Evolutionary conservation across 2,113 vertebrate genomes (phyloP).

Genomic region (Uria lomvia): DNA sequence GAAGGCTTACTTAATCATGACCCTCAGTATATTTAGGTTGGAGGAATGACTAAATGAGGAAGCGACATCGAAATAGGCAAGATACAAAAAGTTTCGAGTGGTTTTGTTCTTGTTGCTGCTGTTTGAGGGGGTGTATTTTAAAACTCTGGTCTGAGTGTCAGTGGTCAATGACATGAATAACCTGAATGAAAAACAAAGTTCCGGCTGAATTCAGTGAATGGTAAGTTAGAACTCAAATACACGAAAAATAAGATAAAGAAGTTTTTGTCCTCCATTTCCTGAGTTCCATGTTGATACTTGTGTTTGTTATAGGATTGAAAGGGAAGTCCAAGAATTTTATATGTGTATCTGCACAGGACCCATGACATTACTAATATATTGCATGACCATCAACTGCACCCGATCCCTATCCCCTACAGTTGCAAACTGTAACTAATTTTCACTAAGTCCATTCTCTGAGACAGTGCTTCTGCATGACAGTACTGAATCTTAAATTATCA

Average conservation of each 20-base stretch:
- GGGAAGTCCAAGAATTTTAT: not conserved
- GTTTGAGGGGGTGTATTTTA: not conserved
- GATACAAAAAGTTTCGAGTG: not conserved
- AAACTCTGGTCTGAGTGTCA: not conserved
- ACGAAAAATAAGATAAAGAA: not conserved
- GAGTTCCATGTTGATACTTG: not conserved
- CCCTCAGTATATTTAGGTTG: not conserved
- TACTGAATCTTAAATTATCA: not conserved
- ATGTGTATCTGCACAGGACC: not conserved
- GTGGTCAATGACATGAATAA: not conserved
- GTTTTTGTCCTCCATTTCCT: not conserved
- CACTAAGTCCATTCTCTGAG: not conserved
- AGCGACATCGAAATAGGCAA: not conserved
- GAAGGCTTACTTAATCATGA: not conserved
- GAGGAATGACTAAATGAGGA: not conserved
- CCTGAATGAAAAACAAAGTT: not conserved
- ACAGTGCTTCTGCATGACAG: not conserved
- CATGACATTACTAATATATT: not conserved
- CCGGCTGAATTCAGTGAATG: not conserved
- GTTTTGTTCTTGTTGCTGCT: not conserved
- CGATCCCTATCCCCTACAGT: fast-evolving
- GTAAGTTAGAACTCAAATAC: not conserved
- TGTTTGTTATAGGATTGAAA: not conserved
- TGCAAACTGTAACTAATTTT: not conserved
- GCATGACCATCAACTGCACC: fast-evolving